These are phyloP conservation scores for Cyclophora punctaria DNA, from an alignment of 2,888 invertebrate genomes.

Conservation along the genomic window DNA sequence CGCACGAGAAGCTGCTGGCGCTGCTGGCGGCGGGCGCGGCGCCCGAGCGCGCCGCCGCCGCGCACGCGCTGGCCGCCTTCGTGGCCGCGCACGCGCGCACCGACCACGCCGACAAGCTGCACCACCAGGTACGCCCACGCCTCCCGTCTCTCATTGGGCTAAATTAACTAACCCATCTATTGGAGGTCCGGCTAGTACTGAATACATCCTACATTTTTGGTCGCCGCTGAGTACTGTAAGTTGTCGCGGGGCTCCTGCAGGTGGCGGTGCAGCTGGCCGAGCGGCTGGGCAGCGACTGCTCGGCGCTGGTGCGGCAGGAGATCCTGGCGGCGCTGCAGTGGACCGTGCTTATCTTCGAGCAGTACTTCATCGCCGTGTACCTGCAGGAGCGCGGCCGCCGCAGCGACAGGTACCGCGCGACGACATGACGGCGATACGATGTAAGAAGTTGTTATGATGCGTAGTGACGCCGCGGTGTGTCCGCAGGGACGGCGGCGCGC, in stretches of 20 bases:
- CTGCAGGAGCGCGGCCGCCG: conserved; percentile 72
- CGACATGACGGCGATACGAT: not conserved
- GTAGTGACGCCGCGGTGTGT: not conserved
- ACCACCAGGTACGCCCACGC: conserved; percentile 93
- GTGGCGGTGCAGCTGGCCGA: conserved; percentile 91
- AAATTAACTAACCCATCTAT: too few relatives aligned
- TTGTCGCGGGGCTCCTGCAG: conserved; percentile 40
- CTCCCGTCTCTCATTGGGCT: conserved; percentile 51
- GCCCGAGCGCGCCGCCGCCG: conserved; percentile 95
- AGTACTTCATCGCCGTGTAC: conserved; percentile 87
- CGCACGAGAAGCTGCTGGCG: conserved; percentile 94
- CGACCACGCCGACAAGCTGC: conserved; percentile 95
- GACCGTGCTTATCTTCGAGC: conserved; percentile 89
- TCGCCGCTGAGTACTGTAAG: too few relatives aligned
- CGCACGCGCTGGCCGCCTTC: conserved; percentile 84
- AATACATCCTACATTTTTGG: too few relatives aligned
- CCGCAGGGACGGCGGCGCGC: conserved; percentile 1
- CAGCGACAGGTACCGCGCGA: conserved; percentile 26
- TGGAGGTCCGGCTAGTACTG: too few relatives aligned
- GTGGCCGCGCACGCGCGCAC: conserved; percentile 79
- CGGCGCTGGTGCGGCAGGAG: conserved; percentile 90
- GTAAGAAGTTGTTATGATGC: conserved; percentile 2
- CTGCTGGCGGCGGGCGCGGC: conserved; percentile 90
- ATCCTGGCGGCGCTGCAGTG: conserved; percentile 88
- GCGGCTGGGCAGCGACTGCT: conserved; percentile 86